Base-by-base conservation (phyloP, 2,888 invertebrate species). In the Drymonia ruficornis region DNA sequence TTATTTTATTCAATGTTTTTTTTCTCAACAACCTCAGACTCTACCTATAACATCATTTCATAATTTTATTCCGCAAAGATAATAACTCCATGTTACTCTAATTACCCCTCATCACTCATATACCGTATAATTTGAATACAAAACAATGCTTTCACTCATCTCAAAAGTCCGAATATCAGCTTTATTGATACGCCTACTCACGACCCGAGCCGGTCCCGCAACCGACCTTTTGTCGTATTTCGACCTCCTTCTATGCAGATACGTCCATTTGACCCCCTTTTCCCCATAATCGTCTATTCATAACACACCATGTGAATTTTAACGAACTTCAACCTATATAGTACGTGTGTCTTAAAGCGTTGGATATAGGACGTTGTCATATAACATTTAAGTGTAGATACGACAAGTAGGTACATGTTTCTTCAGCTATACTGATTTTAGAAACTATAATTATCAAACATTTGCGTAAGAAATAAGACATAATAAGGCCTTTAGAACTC, bases 221-320 rank as follows among this genome's bases (percentile, higher is more conserved):
- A 49, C 52, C 58, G 61, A 70, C 65, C 72, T 66, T 72, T 76
- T 64, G 62, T 64, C 28, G 45, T 23, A 28, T 45, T 45, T 15
- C 12, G 45, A 28, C 45, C 45, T 23, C 45, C 45, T 45, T 45
- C 15, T 1, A 8, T 43, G 43, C 63, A 69, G 70, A 69, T 70
- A 65, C 74, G 18, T 56, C 59, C 55, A 76, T 77, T 80, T 81
- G 81, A 81, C 83, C 84, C 51, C 73, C 76, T 81, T 84, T 78
- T 76, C 72, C 61, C 73, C 64, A 76, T 81, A 82, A 81, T 84
- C 78, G 79, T 75, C 80, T 80, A 84, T 86, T 83, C 84, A 83
- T 76, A 80, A 66, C 57, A 70, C 83, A 74, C 65, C 76, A 59
- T 55, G 67, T 78, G 84, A 83, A 85, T 84, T 79, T 81, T 78